These are phyloP conservation scores for Athripsodes cinereus DNA, from an alignment of 2,888 invertebrate genomes.

Conservation along the genomic window DNA sequence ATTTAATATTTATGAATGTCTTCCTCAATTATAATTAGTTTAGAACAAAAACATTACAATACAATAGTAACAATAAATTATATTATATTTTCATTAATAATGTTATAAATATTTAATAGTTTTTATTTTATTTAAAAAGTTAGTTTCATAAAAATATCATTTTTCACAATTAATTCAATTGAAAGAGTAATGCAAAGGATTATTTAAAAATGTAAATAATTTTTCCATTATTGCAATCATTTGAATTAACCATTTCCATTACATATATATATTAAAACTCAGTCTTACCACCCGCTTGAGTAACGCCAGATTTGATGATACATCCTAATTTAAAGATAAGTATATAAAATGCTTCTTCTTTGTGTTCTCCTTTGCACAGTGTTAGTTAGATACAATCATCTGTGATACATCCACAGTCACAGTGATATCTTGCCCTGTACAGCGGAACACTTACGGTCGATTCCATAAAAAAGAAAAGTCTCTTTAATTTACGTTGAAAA, in stretches of 20 bases:
- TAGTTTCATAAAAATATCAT: neutral
- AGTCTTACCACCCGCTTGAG: slow-evolving; percentile 26
- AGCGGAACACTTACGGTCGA: too few species aligned
- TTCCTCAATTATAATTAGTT: neutral
- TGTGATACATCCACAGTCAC: neutral
- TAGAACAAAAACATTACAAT: neutral
- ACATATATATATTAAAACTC: slow-evolving; percentile 5
- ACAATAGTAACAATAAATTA: too few species aligned
- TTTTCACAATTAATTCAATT: neutral
- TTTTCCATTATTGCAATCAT: neutral
- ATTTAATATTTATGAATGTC: neutral
- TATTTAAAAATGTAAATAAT: slow-evolving; percentile 2
- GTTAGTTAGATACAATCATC: too few species aligned
- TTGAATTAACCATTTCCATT: neutral
- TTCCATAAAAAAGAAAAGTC: too few species aligned
- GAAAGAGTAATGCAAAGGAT: neutral
- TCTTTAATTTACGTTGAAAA: too few species aligned
- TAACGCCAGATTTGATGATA: slow-evolving; percentile 22
- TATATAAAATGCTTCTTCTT: slow-evolving; percentile 17
- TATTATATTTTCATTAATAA: too few species aligned
- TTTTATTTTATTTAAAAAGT: neutral
- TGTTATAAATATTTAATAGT: too few species aligned
- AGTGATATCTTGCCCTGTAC: neutral
- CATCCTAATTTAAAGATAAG: slow-evolving; percentile 12
- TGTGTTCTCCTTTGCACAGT: neutral